Percentiles rank a stretch among this genome's conserved stretches.
Conservation (phyloP, 2,113 vertebrate genomes). For the Oophaga pumilio region DNA sequence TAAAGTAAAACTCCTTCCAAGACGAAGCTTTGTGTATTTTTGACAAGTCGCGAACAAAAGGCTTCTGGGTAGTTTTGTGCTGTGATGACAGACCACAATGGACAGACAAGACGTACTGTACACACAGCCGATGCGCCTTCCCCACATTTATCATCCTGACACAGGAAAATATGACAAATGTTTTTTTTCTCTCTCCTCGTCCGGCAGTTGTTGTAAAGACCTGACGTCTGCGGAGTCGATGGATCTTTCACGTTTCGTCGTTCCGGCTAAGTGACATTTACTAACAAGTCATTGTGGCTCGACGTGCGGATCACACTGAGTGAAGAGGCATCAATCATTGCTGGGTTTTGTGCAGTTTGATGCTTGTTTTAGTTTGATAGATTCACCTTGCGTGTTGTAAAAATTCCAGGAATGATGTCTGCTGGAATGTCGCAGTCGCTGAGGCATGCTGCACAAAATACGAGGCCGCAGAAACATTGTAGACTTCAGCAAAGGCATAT, state of each 20-base stretch:
- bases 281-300: conserved; percentile 38
- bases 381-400: conserved; percentile 16
- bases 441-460: too few relatives aligned
- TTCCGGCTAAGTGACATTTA: conserved; percentile 34
- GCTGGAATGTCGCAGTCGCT: background rate
- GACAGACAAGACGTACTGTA: conserved; percentile 44
- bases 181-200: background rate
- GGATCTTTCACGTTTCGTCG: conserved; percentile 6
- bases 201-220: background rate
- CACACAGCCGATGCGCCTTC: background rate
- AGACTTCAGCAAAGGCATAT: background rate
- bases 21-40: conserved; percentile 37
- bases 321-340: conserved; percentile 38
- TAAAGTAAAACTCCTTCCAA: conserved; percentile 36
- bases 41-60: conserved; percentile 27
- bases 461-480: background rate
- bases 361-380: conserved; percentile 37
- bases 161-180: conserved; percentile 18
- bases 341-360: conserved; percentile 13
- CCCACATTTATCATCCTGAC: conserved; percentile 54
- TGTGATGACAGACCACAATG: conserved; percentile 39
- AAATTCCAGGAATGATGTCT: conserved; percentile 16
- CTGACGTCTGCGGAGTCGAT: conserved; percentile 2
- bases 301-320: background rate
- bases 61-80: conserved; percentile 5